Percentiles rank a stretch among this genome's conserved stretches.
Evolutionary conservation across 2,888 invertebrate species (phyloP).

Genomic region (Parnassius apollo): DNA sequence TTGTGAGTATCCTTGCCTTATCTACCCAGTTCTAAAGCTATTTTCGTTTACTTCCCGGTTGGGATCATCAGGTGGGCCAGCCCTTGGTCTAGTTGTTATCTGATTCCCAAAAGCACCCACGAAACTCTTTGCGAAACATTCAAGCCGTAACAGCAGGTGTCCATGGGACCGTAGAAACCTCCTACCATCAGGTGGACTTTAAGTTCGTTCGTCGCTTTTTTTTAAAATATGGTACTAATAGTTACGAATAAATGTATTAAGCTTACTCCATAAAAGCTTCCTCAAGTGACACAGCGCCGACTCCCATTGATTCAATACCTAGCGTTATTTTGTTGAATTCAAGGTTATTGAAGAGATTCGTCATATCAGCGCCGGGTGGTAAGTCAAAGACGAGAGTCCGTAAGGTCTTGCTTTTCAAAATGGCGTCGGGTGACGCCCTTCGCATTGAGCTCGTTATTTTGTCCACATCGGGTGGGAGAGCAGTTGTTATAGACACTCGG

Average conservation of each 20-base stretch:
- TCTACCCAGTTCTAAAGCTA: no score
- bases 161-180: no score
- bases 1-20: no score
- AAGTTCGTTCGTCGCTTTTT: no score
- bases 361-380: conserved; percentile 48
- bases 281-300: conserved; percentile 90
- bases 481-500: conserved; percentile 19
- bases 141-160: no score
- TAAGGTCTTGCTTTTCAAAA: conserved; percentile 8
- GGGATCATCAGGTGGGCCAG: no score
- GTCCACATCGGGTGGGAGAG: conserved; percentile 7
- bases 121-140: no score
- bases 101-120: no score
- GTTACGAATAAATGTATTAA: not conserved
- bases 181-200: no score
- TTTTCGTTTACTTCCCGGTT: no score
- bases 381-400: conserved; percentile 17
- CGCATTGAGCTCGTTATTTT: conserved; percentile 6
- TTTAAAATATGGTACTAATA: no score
- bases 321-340: conserved; percentile 76
- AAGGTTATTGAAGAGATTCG: conserved; percentile 78
- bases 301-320: conserved; percentile 85
- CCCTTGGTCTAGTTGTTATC: no score
- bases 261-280: conserved; percentile 85
- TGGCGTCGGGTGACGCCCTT: conserved; percentile 8